These are phyloP conservation scores for Epinephelus fuscoguttatus DNA, from an alignment of 2,113 vertebrate species.

Conservation along the genomic window DNA sequence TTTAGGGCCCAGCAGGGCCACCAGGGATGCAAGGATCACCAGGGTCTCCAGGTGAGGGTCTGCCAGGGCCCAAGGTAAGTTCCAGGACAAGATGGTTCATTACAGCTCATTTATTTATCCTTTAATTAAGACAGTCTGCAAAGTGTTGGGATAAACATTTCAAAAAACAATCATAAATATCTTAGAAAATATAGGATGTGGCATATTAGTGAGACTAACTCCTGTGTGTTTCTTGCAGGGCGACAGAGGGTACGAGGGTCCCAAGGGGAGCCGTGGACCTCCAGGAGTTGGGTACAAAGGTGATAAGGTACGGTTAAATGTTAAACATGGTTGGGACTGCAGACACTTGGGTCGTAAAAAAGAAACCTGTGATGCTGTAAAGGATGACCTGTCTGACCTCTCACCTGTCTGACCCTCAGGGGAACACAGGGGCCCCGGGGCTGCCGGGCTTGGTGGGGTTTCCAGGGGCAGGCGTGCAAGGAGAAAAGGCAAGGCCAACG, in stretches of 20 bases:
- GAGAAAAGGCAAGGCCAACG: constrained; percentile 81
- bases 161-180: neutral
- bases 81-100: neutral
- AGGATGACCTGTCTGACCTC: constrained; percentile 16
- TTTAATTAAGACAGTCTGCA: neutral
- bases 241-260: constrained; percentile 88
- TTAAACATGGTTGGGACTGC: neutral
- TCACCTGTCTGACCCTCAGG: constrained; percentile 75
- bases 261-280: constrained; percentile 81
- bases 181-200: neutral
- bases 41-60: constrained; percentile 87
- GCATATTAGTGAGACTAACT: neutral
- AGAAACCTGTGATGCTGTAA: constrained; percentile 4
- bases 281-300: constrained; percentile 87
- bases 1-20: constrained; percentile 86
- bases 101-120: neutral
- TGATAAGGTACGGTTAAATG: constrained; percentile 84
- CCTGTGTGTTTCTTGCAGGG: constrained; percentile 84
- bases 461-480: constrained; percentile 81
- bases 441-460: constrained; percentile 76
- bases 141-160: neutral
- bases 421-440: constrained; percentile 82
- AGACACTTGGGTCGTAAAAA: neutral
- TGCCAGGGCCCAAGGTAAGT: constrained; percentile 88
- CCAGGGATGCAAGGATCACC: constrained; percentile 85